These are phyloP conservation scores for Molossus molossus DNA, from an alignment of 2,797 vertebrate species.

Conservation along the genomic window DNA sequence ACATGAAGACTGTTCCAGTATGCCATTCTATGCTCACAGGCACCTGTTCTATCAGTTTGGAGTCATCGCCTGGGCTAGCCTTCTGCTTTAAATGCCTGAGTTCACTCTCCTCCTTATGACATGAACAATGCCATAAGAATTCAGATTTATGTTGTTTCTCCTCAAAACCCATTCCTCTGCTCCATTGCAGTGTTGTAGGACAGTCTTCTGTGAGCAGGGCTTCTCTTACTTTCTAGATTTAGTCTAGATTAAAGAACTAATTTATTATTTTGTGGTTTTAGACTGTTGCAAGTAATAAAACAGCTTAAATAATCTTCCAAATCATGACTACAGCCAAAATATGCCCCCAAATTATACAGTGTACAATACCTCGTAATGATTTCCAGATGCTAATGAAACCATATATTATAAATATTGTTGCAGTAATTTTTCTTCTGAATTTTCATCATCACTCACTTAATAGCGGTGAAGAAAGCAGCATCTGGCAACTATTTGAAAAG, in stretches of 20 bases:
- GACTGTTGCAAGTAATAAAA: slow-evolving; percentile 86
- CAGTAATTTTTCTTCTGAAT: slow-evolving; percentile 82
- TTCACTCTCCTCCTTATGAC: slow-evolving; percentile 69
- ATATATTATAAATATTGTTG: slow-evolving; percentile 83
- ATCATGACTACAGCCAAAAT: slow-evolving; percentile 87
- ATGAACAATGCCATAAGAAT: neutral
- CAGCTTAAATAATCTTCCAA: slow-evolving; percentile 87
- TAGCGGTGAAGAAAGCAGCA: slow-evolving; percentile 69
- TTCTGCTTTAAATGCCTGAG: slow-evolving; percentile 76
- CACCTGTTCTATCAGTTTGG: slow-evolving; percentile 74
- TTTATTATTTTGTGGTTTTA: slow-evolving; percentile 85
- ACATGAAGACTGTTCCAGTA: slow-evolving; percentile 72
- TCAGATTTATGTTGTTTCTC: slow-evolving; percentile 57
- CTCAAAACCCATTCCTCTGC: neutral
- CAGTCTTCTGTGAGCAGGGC: slow-evolving; percentile 76
- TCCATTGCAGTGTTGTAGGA: slow-evolving; percentile 71
- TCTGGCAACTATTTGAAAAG: slow-evolving; percentile 72
- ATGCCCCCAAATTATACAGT: slow-evolving; percentile 83
- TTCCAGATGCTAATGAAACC: slow-evolving; percentile 81
- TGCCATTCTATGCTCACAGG: slow-evolving; percentile 31
- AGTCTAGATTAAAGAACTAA: slow-evolving; percentile 86
- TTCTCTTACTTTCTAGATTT: slow-evolving; percentile 83
- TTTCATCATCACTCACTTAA: slow-evolving; percentile 68
- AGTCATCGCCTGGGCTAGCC: slow-evolving; percentile 66
- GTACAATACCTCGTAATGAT: slow-evolving; percentile 81